Conservation (phyloP, 2,888 invertebrate genomes). For the Pasiphila rectangulata region DNA sequence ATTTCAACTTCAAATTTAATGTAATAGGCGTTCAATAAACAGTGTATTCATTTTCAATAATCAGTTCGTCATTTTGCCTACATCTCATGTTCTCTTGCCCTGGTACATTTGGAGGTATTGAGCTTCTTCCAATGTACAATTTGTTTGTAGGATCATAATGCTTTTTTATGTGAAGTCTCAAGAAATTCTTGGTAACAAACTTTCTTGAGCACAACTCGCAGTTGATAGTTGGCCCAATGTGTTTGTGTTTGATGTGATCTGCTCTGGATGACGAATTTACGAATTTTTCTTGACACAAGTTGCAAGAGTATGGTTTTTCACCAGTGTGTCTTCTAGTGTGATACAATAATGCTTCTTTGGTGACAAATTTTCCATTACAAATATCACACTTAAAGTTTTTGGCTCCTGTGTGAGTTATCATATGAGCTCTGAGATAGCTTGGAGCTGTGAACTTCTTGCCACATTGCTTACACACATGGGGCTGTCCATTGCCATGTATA, state of each 20-base stretch:
- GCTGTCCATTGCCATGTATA: slow-evolving; percentile 48
- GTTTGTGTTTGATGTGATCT: slow-evolving; percentile 70
- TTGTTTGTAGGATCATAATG: slow-evolving; percentile 67
- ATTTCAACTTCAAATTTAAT: no score
- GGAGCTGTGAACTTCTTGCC: slow-evolving; percentile 20
- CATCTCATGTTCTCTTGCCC: slow-evolving; percentile 54
- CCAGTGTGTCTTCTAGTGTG: slow-evolving; percentile 68
- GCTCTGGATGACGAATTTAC: slow-evolving; percentile 66
- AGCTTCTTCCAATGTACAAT: slow-evolving; percentile 52
- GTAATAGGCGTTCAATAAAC: background rate
- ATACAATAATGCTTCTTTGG: slow-evolving; percentile 57
- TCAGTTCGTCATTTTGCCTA: background rate
- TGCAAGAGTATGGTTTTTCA: slow-evolving; percentile 63
- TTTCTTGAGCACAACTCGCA: slow-evolving; percentile 66
- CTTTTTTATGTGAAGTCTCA: slow-evolving; percentile 61
- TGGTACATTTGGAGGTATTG: slow-evolving; percentile 54
- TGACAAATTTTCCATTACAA: slow-evolving; percentile 64
- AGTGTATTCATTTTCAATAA: slow-evolving; percentile 3
- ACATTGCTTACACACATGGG: slow-evolving; percentile 43
- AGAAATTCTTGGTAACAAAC: slow-evolving; percentile 65
- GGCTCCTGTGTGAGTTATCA: slow-evolving; percentile 66
- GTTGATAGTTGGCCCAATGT: slow-evolving; percentile 46
- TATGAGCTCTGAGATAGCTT: slow-evolving; percentile 50
- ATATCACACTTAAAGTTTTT: slow-evolving; percentile 58
- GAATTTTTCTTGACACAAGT: slow-evolving; percentile 62